Conservation (phyloP, 2,797 vertebrate species). For the Meda fulgida region DNA sequence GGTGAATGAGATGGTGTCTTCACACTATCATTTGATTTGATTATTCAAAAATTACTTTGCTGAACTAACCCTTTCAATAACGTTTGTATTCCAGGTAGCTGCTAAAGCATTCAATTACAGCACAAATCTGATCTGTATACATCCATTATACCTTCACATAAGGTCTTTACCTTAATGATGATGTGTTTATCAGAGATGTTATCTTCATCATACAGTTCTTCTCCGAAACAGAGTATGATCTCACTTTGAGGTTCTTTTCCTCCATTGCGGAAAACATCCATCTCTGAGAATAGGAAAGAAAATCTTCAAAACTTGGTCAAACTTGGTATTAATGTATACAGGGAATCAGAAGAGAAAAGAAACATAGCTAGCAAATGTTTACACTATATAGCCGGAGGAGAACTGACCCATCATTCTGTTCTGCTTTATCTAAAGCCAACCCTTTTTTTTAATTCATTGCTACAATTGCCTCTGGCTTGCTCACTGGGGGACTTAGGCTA, state of each 20-base stretch:
- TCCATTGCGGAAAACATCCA: slow-evolving; percentile 69
- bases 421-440: not conserved
- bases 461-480: not conserved
- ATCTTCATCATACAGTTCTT: slow-evolving; percentile 72
- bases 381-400: not conserved
- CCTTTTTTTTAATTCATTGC: not conserved
- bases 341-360: not conserved
- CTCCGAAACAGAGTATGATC: slow-evolving; percentile 85
- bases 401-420: not conserved
- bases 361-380: not conserved
- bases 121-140: not conserved
- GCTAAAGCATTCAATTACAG: not conserved
- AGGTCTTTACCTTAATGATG: slow-evolving; percentile 71
- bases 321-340: not conserved
- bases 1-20: not conserved
- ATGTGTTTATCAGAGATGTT: slow-evolving; percentile 76
- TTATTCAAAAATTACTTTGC: not conserved
- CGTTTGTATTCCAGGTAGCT: not conserved
- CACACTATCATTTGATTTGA: not conserved
- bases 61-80: not conserved
- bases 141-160: not conserved
- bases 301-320: not conserved
- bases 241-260: slow-evolving; percentile 75
- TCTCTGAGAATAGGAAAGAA: slow-evolving; percentile 67
- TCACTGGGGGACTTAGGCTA: not conserved